Evolutionary conservation across 2,888 invertebrate genomes (phyloP), one percentile per base, ranked within the genome.

Genomic region (Hirtodrosophila confusa): DNA sequence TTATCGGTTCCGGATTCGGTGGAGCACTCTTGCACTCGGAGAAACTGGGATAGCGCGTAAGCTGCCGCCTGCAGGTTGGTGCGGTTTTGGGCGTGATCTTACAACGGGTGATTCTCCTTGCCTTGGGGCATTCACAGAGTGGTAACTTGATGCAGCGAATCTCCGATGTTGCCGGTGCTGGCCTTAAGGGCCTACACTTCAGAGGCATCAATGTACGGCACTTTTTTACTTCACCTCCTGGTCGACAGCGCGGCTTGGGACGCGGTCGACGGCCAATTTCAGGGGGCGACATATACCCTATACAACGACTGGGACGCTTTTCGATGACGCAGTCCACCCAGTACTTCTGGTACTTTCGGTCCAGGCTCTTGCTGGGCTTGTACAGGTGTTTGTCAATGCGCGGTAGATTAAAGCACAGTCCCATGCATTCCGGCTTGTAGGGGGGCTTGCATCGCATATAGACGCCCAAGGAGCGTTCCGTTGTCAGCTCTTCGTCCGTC

Each of bases 31-130:
- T 8, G 27, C 61, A 68, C 35, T 85, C 86, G 0, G 83, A 85
- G 49, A 62, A 85, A 24, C 70, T 66, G 3, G 70, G 78, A 24
- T 80, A 80, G 7, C 50, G 58, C 5, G 69, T 65, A 0, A 24
- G 36, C 1, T 3, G 49, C 0, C 82, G 66, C 3, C 37, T 39
- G 0, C 6, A 8, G 0, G 23, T 24, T 4, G 51, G 0, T 2
- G 1, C 24, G 0, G 3, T 4, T 6, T 45, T 69, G 6, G 40
- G 35, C 0, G 10, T n/a, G 3, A 33, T 2, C 4, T 31, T 44
- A 11, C 69, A 74, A 0, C 2, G 5, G 3, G 7, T 4, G 0
- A 31, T 23, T 0, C n/a, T 31, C 4, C 7, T 9, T 0, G 10
- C 7, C 0, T 4, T 0, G 2, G 49, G 4, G 10, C 51, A 12